phyloP scores from a whole-genome alignment of 1,140 invertebrate genomes.

The Drosophila nebulosa region DNA sequence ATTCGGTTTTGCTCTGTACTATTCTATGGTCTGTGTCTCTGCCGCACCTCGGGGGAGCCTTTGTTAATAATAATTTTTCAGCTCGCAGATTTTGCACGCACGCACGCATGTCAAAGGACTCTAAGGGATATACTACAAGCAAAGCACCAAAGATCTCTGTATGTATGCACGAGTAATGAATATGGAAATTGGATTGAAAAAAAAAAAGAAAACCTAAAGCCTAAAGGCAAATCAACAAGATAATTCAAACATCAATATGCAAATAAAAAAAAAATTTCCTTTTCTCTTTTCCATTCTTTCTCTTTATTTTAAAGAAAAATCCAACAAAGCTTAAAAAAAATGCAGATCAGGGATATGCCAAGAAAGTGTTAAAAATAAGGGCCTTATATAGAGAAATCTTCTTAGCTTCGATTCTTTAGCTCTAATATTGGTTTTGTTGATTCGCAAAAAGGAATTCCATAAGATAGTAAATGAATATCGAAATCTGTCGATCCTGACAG shows the following conservation, averaged over 20 bases:
- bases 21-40: slow-evolving; percentile 13
- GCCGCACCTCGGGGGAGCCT: slow-evolving; percentile 54
- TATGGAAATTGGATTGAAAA: background rate
- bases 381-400: no score
- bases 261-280: background rate
- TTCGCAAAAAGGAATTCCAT: no score
- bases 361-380: no score
- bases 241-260: background rate
- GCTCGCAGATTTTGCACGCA: slow-evolving; percentile 67
- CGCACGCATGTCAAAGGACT: slow-evolving; percentile 25
- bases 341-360: no score
- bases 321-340: no score
- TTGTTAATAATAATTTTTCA: slow-evolving; percentile 69
- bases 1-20: slow-evolving; percentile 5
- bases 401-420: no score
- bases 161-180: background rate
- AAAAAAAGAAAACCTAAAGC: background rate
- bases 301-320: no score
- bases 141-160: slow-evolving; percentile 1
- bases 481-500: no score
- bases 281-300: no score
- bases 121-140: slow-evolving; percentile 5
- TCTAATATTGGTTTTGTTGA: no score
- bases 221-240: background rate
- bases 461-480: no score